Evolutionary conservation across 1,140 invertebrate genomes (phyloP), one percentile per base, ranked within the genome.

Genomic region (Nylanderia fulva): DNA sequence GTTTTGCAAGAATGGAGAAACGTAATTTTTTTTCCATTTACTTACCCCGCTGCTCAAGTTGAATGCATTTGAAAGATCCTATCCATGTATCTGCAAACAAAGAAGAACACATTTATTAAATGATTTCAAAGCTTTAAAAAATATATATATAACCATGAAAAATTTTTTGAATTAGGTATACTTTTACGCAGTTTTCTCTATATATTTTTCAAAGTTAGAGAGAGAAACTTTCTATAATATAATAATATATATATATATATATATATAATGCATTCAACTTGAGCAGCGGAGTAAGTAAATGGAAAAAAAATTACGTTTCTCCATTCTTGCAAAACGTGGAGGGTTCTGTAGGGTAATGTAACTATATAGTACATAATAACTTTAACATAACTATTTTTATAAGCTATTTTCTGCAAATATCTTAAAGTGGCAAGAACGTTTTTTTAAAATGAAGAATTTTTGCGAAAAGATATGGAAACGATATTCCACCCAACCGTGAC

Each of bases 21-120:
- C 27, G 42, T 64, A 52, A 79, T 29, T 68, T 79, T n/a, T n/a
- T 79, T 79, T 68, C 42, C 24, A 79, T 29, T 79, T 54, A 79
- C 42, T n/a, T 52, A 15, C 39, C 42, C 3, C 29, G 21, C 15
- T 45, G 75, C 64, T 60, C 4, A 61, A 42, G 36, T 42, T 68
- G 42, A 21, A 66, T 21, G 75, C 29, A 29, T 79, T 66, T 79
- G 52, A 66, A 42, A 63, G 21, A 15, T n/a, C n/a, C 54, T 33
- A 42, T 68, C n/a, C 45, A 27, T 54, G 13, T 68, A 68, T 48
- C 29, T 54, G 8, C 39, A 3, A 11, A 33, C 45, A 68, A 77
- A 66, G 9, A 18, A 66, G 29, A n/a, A n/a, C n/a, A 21, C 42
- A 68, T 63, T 79, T 39, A 68, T 68, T 79, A 79, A 21, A 39